Base-by-base conservation (phyloP, 37 sponge, comb jelly and placozoan species). In the Cliona cf. orientalis region DNA sequence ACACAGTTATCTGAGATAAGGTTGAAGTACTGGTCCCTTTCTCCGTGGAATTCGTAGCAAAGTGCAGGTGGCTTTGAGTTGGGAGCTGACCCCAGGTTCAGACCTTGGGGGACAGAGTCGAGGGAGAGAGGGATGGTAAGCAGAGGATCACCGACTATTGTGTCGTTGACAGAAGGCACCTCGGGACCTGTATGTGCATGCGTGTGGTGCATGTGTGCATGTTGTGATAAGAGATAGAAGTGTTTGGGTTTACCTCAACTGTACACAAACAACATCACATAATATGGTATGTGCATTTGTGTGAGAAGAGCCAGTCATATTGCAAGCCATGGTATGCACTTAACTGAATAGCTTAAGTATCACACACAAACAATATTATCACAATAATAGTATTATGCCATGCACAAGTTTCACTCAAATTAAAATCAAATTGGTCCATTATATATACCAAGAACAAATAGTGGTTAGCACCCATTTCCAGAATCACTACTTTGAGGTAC, bases 1-100 rank as follows among this genome's bases (percentile, higher is more conserved):
- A 81, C 82, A 35, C 89, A 81, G 42, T 75, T 41, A 34, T 88
- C 89, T 0, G 79, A 72, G 46, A 88, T 35, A 23, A 82, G 44
- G 78, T 88, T 88, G 66, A 82, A 88, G 70, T 76, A 82, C 0
- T 9, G 22, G 26, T 88, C 56, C 11, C 32, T 63, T 9, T 70
- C 31, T 9, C 89, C 89, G 39, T 88, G 89, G 31, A 88, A 70
- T 46, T 88, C 89, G 38, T 63, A 88, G 56, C 89, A 88, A 14
- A 88, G 83, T 0, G 66, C 5, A n/a, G 60, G 62, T 3, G 4
- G 69, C 21, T 19, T 44, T 7, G 28, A 45, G 46, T 71, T 43
- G 22, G 44, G 14, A n/a, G n/a, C n/a, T n/a, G n/a, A n/a, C 39
- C 36, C 33, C 17, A 67, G 39, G 36, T 4, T 67, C 4, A 67